These are phyloP conservation scores for Myotis pilosus DNA, from an alignment of 2,797 vertebrate genomes.

Conservation along the genomic window DNA sequence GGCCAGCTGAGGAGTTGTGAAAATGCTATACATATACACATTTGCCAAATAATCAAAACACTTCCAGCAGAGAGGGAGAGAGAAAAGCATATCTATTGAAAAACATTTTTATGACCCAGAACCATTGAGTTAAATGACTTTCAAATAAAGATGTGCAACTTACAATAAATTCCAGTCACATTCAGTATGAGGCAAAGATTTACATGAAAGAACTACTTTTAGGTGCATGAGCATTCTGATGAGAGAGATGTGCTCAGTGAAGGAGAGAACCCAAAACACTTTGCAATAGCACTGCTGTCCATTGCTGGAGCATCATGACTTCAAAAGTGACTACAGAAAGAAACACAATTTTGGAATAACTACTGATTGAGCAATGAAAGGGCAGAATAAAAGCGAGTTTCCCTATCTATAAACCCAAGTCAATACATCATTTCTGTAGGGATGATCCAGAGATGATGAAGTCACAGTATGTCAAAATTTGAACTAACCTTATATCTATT, in stretches of 20 bases:
- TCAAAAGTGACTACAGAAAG: background rate
- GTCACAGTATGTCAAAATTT: background rate
- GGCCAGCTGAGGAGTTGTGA: background rate
- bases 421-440: background rate
- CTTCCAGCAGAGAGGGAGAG: background rate
- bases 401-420: background rate
- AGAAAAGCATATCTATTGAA: conserved; percentile 3
- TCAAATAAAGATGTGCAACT: background rate
- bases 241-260: background rate
- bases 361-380: background rate
- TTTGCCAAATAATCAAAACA: conserved; percentile 18
- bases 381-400: background rate
- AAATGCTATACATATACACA: background rate
- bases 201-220: conserved; percentile 34
- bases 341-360: conserved; percentile 2
- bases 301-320: background rate
- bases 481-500: background rate
- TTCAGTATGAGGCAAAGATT: conserved; percentile 40
- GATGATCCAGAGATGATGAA: background rate
- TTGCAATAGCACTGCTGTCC: background rate
- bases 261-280: conserved; percentile 14
- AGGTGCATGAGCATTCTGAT: background rate
- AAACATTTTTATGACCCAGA: conserved; percentile 51
- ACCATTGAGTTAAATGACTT: conserved; percentile 42
- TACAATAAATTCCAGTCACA: conserved; percentile 45